Base-by-base conservation (phyloP, 2,888 invertebrate genomes). In the Oconnorella tubifera region DNA sequence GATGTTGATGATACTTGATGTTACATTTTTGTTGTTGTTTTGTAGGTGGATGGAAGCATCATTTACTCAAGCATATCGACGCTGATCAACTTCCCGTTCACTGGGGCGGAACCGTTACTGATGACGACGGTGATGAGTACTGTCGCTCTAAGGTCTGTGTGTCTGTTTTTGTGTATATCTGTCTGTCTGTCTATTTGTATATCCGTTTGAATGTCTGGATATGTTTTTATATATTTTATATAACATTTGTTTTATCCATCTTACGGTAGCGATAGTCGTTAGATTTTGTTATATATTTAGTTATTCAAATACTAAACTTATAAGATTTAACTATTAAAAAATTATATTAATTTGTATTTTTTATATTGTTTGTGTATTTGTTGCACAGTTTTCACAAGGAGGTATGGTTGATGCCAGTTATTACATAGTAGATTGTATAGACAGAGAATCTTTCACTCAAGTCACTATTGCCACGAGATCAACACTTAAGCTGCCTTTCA, bases 341-440 rank as follows among this genome's bases (percentile, higher is more conserved):
- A n/a, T n/a, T n/a, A n/a, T n/a, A n/a, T n/a, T n/a, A n/a, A n/a
- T n/a, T n/a, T n/a, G n/a, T n/a, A n/a, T n/a, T n/a, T n/a, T n/a
- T n/a, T n/a, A n/a, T n/a, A n/a, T n/a, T n/a, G n/a, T n/a, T n/a
- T n/a, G n/a, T n/a, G n/a, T n/a, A n/a, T n/a, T n/a, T n/a, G n/a
- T n/a, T 2, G 69, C 68, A 31, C 78, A 91, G 91, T 86, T 91
- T 59, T 87, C 86, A 70, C 88, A 86, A 71, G 91, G 91, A 19
- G 93, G 93, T 0, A 90, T 90, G 82, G 86, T 95, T 10, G 92
- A 93, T 1, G 89, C 90, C 80, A 86, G 87, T 6, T 87, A 86
- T 76, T 93, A 89, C 80, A 53, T 64, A 31, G 32, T 25, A 3
- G 64, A 64, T 31, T 32, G 49, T 40, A 48, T 70, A 29, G 76